Base-by-base conservation (phyloP, 2,888 invertebrate genomes). In the Parnassius orleans region DNA sequence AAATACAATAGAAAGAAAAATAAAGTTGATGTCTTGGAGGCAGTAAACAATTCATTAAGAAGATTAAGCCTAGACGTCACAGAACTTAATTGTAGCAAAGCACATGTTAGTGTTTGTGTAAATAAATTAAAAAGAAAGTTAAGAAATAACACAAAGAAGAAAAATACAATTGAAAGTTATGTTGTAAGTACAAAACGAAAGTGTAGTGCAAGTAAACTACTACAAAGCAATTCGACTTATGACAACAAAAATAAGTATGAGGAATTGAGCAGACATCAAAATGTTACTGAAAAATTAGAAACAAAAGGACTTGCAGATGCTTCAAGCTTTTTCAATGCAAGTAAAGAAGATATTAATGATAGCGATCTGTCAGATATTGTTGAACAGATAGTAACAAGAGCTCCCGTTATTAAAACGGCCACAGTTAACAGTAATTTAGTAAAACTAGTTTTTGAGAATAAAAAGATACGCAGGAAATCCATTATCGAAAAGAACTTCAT, bases 71-170 rank as follows among this genome's bases (percentile, higher is more conserved):
- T 82, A 43, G 80, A 80, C 64, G 61, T 63, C 2, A 46, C 65
- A 15, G 75, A 73, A 42, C 57, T 68, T 1, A 82, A 85, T 65
- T 66, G 75, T 2, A 88, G 83, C 61, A 84, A 80, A 67, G 67
- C 73, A 11, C 85, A 87, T 68, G 79, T 89, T 1, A 88, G 88
- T 66, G 81, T 90, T 2, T 79, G 76, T 54, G 78, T 90, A 1
- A 88, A 83, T 65, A 88, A 78, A 69, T 70, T 91, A 33, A 90
- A 90, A 72, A 79, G 90, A 67, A 90, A 90, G 77, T 70, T 84
- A 7, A 89, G 82, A 68, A 76, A 65, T 44, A 75, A 71, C 58
- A 65, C 71, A 10, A 81, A 78, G 52, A 79, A 70, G 59, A 83
- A 79, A 69, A 87, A 83, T 72, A 87, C 87, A 1, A 80, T 90